Evolutionary conservation across 2,888 invertebrate species (phyloP).

Genomic region (Rhagonycha lutea): DNA sequence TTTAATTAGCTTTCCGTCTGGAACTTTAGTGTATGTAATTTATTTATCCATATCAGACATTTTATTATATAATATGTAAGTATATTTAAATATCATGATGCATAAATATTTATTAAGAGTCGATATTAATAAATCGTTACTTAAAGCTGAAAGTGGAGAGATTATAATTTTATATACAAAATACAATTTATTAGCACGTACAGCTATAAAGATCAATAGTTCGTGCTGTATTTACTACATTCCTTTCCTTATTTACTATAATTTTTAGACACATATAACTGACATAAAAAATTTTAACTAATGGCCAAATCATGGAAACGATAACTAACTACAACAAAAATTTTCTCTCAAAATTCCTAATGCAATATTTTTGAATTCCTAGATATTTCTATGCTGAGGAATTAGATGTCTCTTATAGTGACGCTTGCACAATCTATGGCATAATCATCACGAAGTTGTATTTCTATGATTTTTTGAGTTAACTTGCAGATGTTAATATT

Average conservation of each 20-base stretch:
- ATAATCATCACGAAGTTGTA: no score
- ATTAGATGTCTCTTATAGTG: no score
- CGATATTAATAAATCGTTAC: slow-evolving; percentile 25
- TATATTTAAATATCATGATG: not conserved
- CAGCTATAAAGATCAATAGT: slow-evolving; percentile 43
- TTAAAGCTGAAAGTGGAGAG: slow-evolving; percentile 35
- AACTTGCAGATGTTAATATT: no score
- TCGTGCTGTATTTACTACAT: slow-evolving; percentile 45
- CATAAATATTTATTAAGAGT: slow-evolving; percentile 4
- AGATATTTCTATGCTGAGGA: no score
- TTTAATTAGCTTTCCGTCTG: not conserved
- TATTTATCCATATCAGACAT: not conserved
- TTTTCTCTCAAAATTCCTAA: no score
- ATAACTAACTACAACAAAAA: not conserved
- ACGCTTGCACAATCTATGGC: no score
- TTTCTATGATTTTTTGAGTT: no score
- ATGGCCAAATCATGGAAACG: not conserved
- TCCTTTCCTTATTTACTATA: slow-evolving; percentile 38
- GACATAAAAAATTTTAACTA: not conserved
- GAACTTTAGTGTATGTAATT: not conserved
- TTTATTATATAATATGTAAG: not conserved
- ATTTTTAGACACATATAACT: slow-evolving; percentile 25
- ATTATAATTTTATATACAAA: slow-evolving; percentile 36
- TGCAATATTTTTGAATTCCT: no score
- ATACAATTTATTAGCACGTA: slow-evolving; percentile 40